Percentiles rank a stretch among this genome's conserved stretches.
phyloP scores from a whole-genome alignment of 2,113 vertebrate genomes.

The Ctenodactylus gundi region DNA sequence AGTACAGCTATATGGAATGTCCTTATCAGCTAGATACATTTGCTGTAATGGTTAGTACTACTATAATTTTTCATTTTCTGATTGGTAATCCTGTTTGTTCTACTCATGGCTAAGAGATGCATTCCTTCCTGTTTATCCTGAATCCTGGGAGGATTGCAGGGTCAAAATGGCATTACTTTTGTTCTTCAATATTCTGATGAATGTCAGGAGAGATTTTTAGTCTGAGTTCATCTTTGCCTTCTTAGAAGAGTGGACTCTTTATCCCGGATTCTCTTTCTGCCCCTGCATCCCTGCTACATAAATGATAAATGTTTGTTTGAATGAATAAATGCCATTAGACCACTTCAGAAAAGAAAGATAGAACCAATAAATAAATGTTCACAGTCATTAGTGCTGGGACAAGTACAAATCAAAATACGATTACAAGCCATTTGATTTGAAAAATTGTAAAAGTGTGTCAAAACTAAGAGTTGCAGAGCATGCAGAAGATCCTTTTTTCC shows the following conservation, averaged over 20 bases:
- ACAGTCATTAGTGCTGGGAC: not conserved
- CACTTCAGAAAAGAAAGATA: conserved; percentile 29
- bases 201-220: not conserved
- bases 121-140: no score
- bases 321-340: conserved; percentile 8
- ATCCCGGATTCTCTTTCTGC: not conserved
- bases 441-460: not conserved
- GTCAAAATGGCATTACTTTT: no score
- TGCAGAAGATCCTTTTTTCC: not conserved
- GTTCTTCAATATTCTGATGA: not conserved
- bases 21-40: no score
- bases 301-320: not conserved
- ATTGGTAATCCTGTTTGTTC: no score
- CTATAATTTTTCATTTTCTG: no score
- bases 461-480: not conserved
- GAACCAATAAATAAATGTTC: not conserved
- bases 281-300: not conserved
- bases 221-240: conserved; percentile 27
- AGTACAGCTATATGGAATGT: no score
- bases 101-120: no score
- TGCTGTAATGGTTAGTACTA: no score
- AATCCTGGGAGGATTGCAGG: no score
- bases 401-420: conserved; percentile 18
- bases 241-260: not conserved
- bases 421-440: not conserved